Evolutionary conservation across 2,888 invertebrate genomes (phyloP).

Genomic region (Zaprionus bogoriensis): DNA sequence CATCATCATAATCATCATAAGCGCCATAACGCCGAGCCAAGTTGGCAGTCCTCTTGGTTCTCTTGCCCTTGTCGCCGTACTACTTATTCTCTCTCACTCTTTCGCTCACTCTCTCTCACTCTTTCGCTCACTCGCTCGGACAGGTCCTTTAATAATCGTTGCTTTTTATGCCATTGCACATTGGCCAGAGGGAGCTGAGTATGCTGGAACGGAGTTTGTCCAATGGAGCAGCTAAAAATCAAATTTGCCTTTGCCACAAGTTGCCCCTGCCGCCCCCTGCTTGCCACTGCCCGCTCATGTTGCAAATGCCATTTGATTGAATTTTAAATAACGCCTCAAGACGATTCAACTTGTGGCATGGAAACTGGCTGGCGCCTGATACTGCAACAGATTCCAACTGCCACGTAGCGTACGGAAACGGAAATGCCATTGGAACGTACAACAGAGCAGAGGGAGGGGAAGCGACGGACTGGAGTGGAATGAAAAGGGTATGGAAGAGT

Average conservation of each 20-base stretch:
- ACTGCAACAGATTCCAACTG: conserved; percentile 12
- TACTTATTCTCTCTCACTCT: background rate
- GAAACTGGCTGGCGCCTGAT: conserved; percentile 8
- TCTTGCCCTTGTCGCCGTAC: too few species aligned
- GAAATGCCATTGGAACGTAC: conserved; percentile 26
- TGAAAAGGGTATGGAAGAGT: background rate
- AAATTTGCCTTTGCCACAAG: conserved; percentile 27
- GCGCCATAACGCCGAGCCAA: conserved; percentile 6
- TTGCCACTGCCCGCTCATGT: background rate
- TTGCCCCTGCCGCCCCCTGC: background rate
- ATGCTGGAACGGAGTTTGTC: conserved; percentile 2
- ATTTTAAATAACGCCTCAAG: conserved; percentile 57
- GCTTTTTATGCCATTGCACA: conserved; percentile 59
- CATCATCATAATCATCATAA: conserved; percentile 48
- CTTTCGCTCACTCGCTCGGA: conserved; percentile 7
- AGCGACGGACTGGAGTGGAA: too few species aligned
- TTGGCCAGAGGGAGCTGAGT: background rate
- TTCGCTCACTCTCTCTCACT: background rate
- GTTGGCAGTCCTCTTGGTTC: conserved; percentile 4
- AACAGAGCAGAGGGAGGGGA: background rate
- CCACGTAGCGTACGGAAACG: conserved; percentile 22
- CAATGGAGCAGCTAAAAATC: conserved; percentile 46
- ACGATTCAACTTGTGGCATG: conserved; percentile 24
- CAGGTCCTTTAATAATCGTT: conserved; percentile 64
- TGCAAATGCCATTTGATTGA: conserved; percentile 59